Evolutionary conservation across 2,113 vertebrate species (phyloP), one percentile per base, ranked within the genome.

Genomic region (Solenodon paradoxus): DNA sequence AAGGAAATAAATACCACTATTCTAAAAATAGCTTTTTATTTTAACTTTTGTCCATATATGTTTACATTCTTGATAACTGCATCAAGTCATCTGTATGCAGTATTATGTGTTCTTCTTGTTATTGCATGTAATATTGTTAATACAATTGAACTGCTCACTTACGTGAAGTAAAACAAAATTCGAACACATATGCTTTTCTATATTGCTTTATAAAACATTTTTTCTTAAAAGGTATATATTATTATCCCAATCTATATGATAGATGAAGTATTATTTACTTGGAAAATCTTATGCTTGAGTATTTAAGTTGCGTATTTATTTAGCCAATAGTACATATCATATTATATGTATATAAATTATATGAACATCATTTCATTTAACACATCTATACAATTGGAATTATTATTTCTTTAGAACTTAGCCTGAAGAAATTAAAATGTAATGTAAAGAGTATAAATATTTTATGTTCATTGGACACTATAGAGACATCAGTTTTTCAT

Each of bases 361-460:
- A 35, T 35, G 4, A 51, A 35, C 42, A 61, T 75, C 32, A 7
- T 75, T 75, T 63, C 79, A 85, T 35, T 47, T 30, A 74, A 57
- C 32, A 53, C 9, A 13, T 89, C 7, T 79, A 35, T 42, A 42
- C 15, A 86, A 61, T 55, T 86, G 15, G 13, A 77, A 81, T 89
- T 57, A 64, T 63, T 55, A 69, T 68, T 96, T 88, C 63, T 10
- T 92, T 35, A 22, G 49, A n/a, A 11, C 55, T 89, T 89, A 94
- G 69, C 51, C 30, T 35, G 20, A 79, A 80, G 51, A 89, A 53
- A 72, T 20, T n/a, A 55, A 45, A 88, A 85, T 16, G 49, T 69
- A n/a, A 92, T 63, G 22, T 32, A 88, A 93, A 74, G 3, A 7
- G 7, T 74, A 17, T 40, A 66, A 72, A 3, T 80, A 66, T 77